A percentile compares a stretch with the other conserved stretches of the same genome.
These are phyloP conservation scores for Thermophis baileyi DNA, from an alignment of 2,113 vertebrate species.

Conservation along the genomic window DNA sequence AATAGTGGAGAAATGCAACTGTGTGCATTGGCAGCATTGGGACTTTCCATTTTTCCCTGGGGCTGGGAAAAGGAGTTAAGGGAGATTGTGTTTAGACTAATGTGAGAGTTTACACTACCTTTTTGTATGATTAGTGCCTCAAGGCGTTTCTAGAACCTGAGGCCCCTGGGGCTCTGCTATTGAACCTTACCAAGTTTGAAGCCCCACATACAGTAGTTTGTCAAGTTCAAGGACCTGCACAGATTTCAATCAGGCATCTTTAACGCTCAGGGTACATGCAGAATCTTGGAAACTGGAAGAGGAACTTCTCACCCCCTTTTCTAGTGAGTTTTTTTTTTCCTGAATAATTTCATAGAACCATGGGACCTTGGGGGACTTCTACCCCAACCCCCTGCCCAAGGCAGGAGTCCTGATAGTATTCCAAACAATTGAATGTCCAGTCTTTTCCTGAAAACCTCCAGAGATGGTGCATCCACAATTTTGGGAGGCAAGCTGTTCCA, in stretches of 20 bases:
- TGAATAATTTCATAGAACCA: not conserved
- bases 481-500: not conserved
- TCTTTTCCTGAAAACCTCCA: not conserved
- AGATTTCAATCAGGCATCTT: not conserved
- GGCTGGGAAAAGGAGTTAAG: not conserved
- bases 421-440: not conserved
- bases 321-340: not conserved
- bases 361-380: not conserved
- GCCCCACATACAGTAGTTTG: not conserved
- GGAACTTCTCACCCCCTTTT: not conserved
- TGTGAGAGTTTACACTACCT: not conserved
- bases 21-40: not conserved
- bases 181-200: not conserved
- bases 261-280: not conserved
- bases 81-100: not conserved
- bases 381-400: not conserved
- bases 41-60: not conserved
- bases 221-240: not conserved
- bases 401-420: not conserved
- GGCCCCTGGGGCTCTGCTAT: not conserved
- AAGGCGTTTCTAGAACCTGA: not conserved
- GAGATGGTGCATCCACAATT: not conserved
- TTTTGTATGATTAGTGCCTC: not conserved
- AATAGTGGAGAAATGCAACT: not conserved
- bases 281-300: not conserved